Conservation (phyloP, 2,888 invertebrate species). For the Drosophila anomalata region DNA sequence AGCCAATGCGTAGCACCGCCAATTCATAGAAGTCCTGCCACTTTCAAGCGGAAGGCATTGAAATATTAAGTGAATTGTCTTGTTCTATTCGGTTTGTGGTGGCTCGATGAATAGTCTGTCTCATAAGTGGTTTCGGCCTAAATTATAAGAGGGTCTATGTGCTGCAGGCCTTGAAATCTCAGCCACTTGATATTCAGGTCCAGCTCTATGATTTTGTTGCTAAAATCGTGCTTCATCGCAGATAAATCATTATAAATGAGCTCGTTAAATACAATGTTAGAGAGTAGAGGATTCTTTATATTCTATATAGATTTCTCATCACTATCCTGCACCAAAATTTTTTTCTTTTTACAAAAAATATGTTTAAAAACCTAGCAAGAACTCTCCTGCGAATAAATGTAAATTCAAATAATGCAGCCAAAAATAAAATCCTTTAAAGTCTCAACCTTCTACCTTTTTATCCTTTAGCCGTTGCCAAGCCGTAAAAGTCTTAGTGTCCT, state of each 20-base stretch:
- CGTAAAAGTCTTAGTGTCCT: slow-evolving; percentile 7
- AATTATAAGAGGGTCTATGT: slow-evolving; percentile 42
- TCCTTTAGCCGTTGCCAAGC: not conserved
- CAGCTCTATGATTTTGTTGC: slow-evolving; percentile 21
- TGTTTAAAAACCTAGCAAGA: not conserved
- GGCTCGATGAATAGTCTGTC: slow-evolving; percentile 17
- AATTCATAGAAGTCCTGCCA: not conserved
- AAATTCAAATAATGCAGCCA: not conserved
- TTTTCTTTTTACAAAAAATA: not conserved
- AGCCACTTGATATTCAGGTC: slow-evolving; percentile 24
- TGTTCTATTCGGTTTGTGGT: slow-evolving; percentile 5
- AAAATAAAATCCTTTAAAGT: not conserved
- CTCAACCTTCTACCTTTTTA: too few species aligned
- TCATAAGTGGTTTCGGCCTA: slow-evolving; percentile 24
- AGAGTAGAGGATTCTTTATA: not conserved
- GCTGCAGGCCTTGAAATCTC: not conserved
- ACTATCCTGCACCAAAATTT: too few species aligned
- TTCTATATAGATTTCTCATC: too few species aligned
- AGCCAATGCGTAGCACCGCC: slow-evolving; percentile 20
- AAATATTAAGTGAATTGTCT: slow-evolving; percentile 49
- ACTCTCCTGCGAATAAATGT: not conserved
- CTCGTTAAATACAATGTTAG: slow-evolving; percentile 3
- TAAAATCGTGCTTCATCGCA: slow-evolving; percentile 11
- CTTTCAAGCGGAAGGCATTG: slow-evolving; percentile 17
- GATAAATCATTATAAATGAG: slow-evolving; percentile 38